These are phyloP conservation scores for Eutolmus rufibarbis DNA, from an alignment of 2,888 invertebrate genomes.

Conservation along the genomic window DNA sequence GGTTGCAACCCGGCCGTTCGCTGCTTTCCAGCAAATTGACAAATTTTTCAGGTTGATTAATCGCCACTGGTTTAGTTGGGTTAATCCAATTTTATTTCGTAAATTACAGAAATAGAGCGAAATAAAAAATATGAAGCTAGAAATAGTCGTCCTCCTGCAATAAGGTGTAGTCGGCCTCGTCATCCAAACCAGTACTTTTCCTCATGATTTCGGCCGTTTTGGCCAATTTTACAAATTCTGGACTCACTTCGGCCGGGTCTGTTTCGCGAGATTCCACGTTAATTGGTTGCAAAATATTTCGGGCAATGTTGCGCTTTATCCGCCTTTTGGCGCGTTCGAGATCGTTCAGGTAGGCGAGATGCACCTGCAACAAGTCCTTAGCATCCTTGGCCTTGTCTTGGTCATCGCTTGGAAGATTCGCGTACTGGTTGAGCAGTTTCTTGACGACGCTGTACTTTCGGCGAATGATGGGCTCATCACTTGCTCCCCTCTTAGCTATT, in stretches of 20 bases:
- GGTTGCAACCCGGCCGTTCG: neutral
- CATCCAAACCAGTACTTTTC: neutral
- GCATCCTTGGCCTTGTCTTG: slow-evolving; percentile 51
- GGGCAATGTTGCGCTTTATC: neutral
- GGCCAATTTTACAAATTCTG: slow-evolving; percentile 15
- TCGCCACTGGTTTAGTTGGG: neutral
- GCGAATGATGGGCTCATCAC: slow-evolving; percentile 49
- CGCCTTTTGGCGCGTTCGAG: slow-evolving; percentile 22
- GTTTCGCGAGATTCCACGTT: neutral
- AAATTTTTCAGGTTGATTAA: slow-evolving; percentile 25
- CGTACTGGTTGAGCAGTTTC: slow-evolving; percentile 57
- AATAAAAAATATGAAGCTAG: slow-evolving; percentile 2
- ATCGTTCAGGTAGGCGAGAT: slow-evolving; percentile 49
- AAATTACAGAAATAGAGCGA: neutral
- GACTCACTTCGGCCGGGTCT: neutral
- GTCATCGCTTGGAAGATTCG: slow-evolving; percentile 54
- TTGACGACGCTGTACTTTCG: slow-evolving; percentile 56
- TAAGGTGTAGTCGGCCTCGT: neutral
- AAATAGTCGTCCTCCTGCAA: slow-evolving; percentile 22
- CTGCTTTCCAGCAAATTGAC: slow-evolving; percentile 28
- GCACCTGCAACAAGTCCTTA: slow-evolving; percentile 54
- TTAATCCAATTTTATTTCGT: neutral
- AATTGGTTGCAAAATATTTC: neutral
- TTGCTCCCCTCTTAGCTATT: neutral
- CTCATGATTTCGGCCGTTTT: slow-evolving; percentile 28